Conservation (phyloP, 2,888 invertebrate genomes). For the Mythimna ferrago region DNA sequence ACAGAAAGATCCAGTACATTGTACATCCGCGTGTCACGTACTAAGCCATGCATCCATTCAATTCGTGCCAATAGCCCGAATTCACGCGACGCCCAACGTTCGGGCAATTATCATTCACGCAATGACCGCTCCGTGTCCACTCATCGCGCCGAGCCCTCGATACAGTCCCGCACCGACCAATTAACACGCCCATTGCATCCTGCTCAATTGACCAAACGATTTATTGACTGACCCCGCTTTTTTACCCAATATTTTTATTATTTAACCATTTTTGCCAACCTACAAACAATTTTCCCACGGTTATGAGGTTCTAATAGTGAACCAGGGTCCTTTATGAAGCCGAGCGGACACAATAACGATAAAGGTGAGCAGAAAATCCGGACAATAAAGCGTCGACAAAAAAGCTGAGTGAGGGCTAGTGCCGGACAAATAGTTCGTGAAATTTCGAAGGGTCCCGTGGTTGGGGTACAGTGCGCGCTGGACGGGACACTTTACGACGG, state of each 20-base stretch:
- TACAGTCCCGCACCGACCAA: conserved; percentile 80
- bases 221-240: conserved; percentile 77
- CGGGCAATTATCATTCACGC: conserved; percentile 87
- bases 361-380: conserved; percentile 90
- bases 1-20: conserved; percentile 58
- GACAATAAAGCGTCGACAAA: conserved; percentile 89
- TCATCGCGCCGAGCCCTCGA: conserved; percentile 71
- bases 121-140: conserved; percentile 84
- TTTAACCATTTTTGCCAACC: conserved; percentile 57
- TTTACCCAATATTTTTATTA: conserved; percentile 66
- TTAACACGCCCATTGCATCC: conserved; percentile 87
- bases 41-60: conserved; percentile 79
- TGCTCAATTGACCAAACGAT: conserved; percentile 84
- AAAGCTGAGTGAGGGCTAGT: conserved; percentile 89
- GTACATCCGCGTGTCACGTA: conserved; percentile 61
- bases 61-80: conserved; percentile 82
- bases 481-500: conserved; percentile 89
- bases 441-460: conserved; percentile 86
- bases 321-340: conserved; percentile 87
- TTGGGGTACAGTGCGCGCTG: conserved; percentile 71
- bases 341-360: conserved; percentile 90
- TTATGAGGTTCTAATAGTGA: conserved; percentile 90
- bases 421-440: conserved; percentile 90
- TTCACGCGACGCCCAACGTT: conserved; percentile 78
- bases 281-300: conserved; percentile 85